Evolutionary conservation across 2,888 invertebrate species (phyloP).

Genomic region (Aproaerema taeniolella): DNA sequence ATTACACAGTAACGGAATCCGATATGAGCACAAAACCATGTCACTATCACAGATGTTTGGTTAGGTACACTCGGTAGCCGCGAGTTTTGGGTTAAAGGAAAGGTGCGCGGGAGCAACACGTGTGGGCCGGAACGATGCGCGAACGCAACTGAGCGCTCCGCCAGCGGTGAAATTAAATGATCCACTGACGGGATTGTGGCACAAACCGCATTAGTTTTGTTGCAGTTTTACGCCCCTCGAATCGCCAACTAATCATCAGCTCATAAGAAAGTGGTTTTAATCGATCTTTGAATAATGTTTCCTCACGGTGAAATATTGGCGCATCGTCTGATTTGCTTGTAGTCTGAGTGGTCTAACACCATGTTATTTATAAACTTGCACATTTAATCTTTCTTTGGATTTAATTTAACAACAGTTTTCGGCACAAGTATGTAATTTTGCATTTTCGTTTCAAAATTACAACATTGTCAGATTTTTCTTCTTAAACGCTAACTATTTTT

Average conservation of each 20-base stretch:
- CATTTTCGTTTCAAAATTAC: too few species aligned
- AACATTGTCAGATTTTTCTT: too few species aligned
- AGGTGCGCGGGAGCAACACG: constrained; percentile 27
- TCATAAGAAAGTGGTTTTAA: constrained; percentile 36
- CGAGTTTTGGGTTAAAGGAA: constrained; percentile 32
- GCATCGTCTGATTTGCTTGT: too few species aligned
- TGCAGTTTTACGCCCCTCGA: constrained; percentile 34
- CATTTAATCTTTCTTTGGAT: too few species aligned
- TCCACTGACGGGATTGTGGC: constrained; percentile 27
- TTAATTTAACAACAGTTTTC: too few species aligned
- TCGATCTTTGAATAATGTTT: constrained; percentile 10
- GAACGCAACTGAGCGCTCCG: constrained; percentile 38
- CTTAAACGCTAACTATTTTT: too few species aligned
- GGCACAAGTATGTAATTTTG: too few species aligned
- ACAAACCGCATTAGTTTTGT: constrained; percentile 39
- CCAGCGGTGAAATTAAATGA: constrained; percentile 45
- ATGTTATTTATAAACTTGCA: too few species aligned
- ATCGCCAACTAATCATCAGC: constrained; percentile 30
- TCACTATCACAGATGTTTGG: constrained; percentile 64
- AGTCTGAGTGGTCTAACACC: too few species aligned
- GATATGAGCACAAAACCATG: constrained; percentile 68
- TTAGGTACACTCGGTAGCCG: constrained; percentile 24
- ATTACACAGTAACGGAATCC: constrained; percentile 60
- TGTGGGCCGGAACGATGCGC: constrained; percentile 40
- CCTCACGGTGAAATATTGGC: too few species aligned